Conservation (phyloP, 1,140 invertebrate genomes). For the Microvelia longipes region DNA sequence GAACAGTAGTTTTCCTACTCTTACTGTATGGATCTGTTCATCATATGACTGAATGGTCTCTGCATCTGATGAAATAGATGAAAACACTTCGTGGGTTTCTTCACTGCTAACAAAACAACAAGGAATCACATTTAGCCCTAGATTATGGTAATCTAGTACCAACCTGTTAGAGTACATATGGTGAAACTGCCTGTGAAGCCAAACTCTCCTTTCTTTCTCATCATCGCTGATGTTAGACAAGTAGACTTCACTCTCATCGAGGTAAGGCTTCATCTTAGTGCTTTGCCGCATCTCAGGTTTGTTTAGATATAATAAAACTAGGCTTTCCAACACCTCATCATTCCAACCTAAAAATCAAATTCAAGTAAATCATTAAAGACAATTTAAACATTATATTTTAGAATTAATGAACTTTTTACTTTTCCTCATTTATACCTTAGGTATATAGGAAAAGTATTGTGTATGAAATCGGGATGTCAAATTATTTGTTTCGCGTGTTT, state of each 20-base stretch:
- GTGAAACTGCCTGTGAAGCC: slow-evolving; percentile 51
- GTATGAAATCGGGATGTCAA: too few species aligned
- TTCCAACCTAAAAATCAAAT: slow-evolving; percentile 41
- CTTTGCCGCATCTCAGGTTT: slow-evolving; percentile 40
- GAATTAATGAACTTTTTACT: too few species aligned
- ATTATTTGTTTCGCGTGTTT: too few species aligned
- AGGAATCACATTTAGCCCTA: too few species aligned
- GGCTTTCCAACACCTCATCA: slow-evolving; percentile 52
- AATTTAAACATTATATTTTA: too few species aligned
- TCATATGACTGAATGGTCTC: not conserved
- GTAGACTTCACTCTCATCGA: slow-evolving; percentile 40
- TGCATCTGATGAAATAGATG: not conserved
- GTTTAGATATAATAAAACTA: slow-evolving; percentile 63
- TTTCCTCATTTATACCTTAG: too few species aligned
- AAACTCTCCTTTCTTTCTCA: slow-evolving; percentile 45
- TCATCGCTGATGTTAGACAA: slow-evolving; percentile 48
- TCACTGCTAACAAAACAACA: too few species aligned
- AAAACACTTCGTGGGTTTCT: not conserved
- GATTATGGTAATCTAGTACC: too few species aligned
- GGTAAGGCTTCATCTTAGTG: slow-evolving; percentile 55
- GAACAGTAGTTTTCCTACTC: not conserved
- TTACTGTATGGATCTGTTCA: not conserved
- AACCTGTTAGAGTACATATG: slow-evolving; percentile 44
- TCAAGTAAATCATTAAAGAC: too few species aligned
- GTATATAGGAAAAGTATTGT: too few species aligned